These are phyloP conservation scores for Henicopernis longicauda DNA, from an alignment of 2,113 vertebrate genomes.

Conservation along the genomic window DNA sequence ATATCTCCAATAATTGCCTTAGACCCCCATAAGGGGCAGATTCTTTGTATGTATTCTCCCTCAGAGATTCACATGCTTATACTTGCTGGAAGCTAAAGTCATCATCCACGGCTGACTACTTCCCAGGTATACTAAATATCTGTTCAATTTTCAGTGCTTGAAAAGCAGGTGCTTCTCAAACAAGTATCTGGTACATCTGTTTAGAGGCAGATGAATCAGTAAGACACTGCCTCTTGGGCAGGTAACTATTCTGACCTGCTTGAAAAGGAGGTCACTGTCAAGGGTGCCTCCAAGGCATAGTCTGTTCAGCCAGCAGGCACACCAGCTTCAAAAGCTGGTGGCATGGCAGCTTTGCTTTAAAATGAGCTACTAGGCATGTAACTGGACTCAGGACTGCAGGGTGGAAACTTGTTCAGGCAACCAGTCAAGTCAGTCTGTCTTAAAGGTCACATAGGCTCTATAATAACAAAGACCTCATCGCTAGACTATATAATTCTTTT, in stretches of 20 bases:
- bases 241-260: slow-evolving; percentile 28
- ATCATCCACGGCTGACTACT: not conserved
- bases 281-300: slow-evolving; percentile 18
- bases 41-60: not conserved
- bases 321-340: not conserved
- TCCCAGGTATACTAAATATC: not conserved
- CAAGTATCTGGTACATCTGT: slow-evolving; percentile 25
- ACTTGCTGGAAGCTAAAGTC: not conserved
- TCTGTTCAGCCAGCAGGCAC: not conserved
- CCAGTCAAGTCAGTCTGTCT: not conserved
- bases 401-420: not conserved
- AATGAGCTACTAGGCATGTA: not conserved
- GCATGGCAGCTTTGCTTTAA: not conserved
- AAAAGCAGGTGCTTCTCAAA: slow-evolving; percentile 18
- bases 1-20: not conserved
- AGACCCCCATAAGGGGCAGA: not conserved
- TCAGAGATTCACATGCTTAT: not conserved
- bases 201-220: slow-evolving; percentile 55
- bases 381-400: not conserved
- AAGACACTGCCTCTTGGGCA: slow-evolving; percentile 51
- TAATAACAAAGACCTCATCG: not conserved
- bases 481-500: not conserved
- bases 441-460: not conserved
- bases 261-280: slow-evolving; percentile 61
- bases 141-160: not conserved